Evolutionary conservation across 2,888 invertebrate species (phyloP).

Genomic region (Homarus gammarus): DNA sequence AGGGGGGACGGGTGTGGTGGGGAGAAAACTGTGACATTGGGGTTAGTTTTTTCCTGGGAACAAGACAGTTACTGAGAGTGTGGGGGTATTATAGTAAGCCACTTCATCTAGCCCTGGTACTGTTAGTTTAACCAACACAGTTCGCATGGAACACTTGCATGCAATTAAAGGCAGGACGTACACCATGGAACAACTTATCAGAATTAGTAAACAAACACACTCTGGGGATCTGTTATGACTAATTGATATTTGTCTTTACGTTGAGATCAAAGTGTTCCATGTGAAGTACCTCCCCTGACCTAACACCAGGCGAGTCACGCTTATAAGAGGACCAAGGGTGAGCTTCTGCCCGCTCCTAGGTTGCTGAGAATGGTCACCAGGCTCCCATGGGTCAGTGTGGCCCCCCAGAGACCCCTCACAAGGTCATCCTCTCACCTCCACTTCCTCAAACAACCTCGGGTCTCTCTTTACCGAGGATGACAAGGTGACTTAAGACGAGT

Average conservation of each 20-base stretch:
- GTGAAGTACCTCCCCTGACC: background rate
- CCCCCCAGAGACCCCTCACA: no score
- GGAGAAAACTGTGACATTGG: conserved; percentile 35
- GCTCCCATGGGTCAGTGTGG: conserved; percentile 50
- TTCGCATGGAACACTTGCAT: conserved; percentile 52
- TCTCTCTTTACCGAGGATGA: no score
- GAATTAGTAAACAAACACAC: background rate
- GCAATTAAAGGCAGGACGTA: conserved; percentile 29
- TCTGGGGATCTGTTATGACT: no score
- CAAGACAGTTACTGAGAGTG: conserved; percentile 5
- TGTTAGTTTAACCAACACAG: conserved; percentile 23
- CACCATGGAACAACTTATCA: conserved; percentile 40
- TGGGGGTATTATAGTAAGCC: conserved; percentile 18
- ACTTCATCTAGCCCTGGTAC: conserved; percentile 29
- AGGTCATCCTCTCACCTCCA: no score
- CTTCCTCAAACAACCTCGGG: no score
- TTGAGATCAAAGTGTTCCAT: background rate
- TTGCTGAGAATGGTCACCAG: conserved; percentile 60
- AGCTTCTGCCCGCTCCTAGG: conserved; percentile 64
- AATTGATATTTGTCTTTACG: no score
- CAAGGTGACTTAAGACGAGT: no score
- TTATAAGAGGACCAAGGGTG: conserved; percentile 57
- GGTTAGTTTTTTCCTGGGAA: background rate
- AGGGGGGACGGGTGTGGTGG: conserved; percentile 3
- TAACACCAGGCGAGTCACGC: conserved; percentile 48